A percentile compares a stretch with the other conserved stretches of the same genome.
Conservation (phyloP, 2,888 invertebrate species). For the Aphodius granarius region DNA sequence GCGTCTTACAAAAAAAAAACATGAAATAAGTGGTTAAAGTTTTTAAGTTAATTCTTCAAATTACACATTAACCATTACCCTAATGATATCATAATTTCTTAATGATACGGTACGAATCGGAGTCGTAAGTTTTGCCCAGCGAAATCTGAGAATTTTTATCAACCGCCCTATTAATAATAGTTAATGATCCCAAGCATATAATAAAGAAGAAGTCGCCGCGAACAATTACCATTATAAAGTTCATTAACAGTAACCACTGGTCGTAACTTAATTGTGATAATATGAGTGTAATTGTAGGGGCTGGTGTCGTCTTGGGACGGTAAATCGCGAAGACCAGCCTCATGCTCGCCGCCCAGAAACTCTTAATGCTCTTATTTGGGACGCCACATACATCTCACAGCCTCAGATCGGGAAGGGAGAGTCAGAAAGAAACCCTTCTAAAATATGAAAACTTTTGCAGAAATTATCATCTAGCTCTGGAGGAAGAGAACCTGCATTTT, state of each 20-base stretch:
- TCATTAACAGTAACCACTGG: slow-evolving; percentile 39
- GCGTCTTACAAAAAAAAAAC: too few species aligned
- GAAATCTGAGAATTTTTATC: slow-evolving; percentile 9
- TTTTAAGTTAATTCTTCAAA: neutral
- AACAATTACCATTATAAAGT: slow-evolving; percentile 34
- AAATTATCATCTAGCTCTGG: neutral
- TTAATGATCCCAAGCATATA: slow-evolving; percentile 27
- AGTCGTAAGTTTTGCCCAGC: neutral
- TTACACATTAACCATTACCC: neutral
- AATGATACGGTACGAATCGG: neutral
- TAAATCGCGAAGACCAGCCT: slow-evolving; percentile 41
- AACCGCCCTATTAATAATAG: slow-evolving; percentile 15
- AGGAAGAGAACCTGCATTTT: neutral
- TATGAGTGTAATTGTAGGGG: slow-evolving; percentile 41
- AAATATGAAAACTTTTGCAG: slow-evolving; percentile 8
- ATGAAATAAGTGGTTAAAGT: too few species aligned
- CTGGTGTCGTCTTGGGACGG: slow-evolving; percentile 40
- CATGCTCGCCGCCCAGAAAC: slow-evolving; percentile 30
- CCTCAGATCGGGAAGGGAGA: neutral
- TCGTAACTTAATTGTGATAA: slow-evolving; percentile 43
- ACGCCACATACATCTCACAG: slow-evolving; percentile 34
- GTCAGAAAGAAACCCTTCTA: slow-evolving; percentile 7
- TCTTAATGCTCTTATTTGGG: slow-evolving; percentile 41
- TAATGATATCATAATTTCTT: neutral
- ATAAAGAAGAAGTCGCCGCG: slow-evolving; percentile 34